Evolutionary conservation across 2,888 invertebrate species (phyloP), one percentile per base, ranked within the genome.

Genomic region (Drosophila sordidula): DNA sequence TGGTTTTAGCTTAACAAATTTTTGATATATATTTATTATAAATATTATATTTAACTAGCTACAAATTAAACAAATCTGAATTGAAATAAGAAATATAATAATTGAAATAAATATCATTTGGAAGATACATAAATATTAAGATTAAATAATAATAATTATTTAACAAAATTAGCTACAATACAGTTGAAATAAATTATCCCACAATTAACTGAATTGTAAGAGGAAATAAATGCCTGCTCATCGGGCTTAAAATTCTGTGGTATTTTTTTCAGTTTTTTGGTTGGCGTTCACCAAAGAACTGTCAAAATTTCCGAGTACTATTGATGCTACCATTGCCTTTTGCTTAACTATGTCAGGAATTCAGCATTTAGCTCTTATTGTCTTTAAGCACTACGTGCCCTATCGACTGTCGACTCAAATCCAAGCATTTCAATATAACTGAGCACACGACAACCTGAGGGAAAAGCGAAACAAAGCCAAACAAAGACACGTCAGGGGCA

Each of bases 401-500:
- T 57, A 59, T 70, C 51, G 56, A 42, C 26, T 22, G 38, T 49
- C 32, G 46, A 22, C 29, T 41, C 16, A 26, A 36, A 74, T 54
- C 36, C 66, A 16, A 66, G 54, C 57, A 76, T 65, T 76, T 71
- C 72, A 61, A 75, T 75, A 56, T 58, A 44, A 51, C 54, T 55
- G 41, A 77, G 55, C 44, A 58, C 41, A 70, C 42, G 47, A 52
- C 58, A 58, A 46, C 61, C 61, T 52, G 57, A 56, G 12, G 45
- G 73, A 69, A 61, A 49, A 58, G 47, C 26, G 70, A 66, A 77
- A 69, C 74, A 81, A 62, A 67, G 56, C 41, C 46, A 65, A 80
- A 63, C 68, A 85, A 70, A 70, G 62, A 49, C 36, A 8, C 41
- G 16, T 11, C 22, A 32, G 6, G 11, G 9, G 14, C 8, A 38